Conservation (phyloP, 2,888 invertebrate species). For the Nineta flava region DNA sequence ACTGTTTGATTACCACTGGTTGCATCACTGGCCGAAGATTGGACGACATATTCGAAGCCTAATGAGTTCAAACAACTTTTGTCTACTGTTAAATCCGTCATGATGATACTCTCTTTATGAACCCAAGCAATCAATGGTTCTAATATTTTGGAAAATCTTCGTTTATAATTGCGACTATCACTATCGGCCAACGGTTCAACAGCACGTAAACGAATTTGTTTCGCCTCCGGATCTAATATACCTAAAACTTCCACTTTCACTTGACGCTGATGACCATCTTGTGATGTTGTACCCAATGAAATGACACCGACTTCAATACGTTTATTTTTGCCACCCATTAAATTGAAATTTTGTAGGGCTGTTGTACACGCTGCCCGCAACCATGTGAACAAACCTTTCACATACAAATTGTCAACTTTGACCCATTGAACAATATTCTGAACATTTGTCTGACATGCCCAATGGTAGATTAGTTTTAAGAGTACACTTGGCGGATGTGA, state of each 20-base stretch:
- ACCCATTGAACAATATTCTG: constrained; percentile 81
- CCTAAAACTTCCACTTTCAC: constrained; percentile 81
- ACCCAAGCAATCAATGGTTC: constrained; percentile 64
- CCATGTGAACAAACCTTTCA: constrained; percentile 52
- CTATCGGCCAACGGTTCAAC: constrained; percentile 68
- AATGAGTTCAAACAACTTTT: constrained; percentile 58
- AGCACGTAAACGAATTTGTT: constrained; percentile 58
- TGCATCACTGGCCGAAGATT: constrained; percentile 34
- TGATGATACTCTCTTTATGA: constrained; percentile 54
- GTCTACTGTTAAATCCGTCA: constrained; percentile 74
- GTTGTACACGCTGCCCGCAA: constrained; percentile 63
- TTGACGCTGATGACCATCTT: constrained; percentile 43
- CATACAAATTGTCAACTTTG: constrained; percentile 53
- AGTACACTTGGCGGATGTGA: constrained; percentile 70
- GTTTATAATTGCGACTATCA: constrained; percentile 62
- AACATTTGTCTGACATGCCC: constrained; percentile 82
- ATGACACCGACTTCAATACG: constrained; percentile 70
- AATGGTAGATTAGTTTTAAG: constrained; percentile 74
- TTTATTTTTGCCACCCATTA: constrained; percentile 55
- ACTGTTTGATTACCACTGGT: constrained; percentile 32
- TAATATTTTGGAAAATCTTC: constrained; percentile 67
- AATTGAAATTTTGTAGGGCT: constrained; percentile 55
- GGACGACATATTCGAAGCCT: constrained; percentile 64
- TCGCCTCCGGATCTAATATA: constrained; percentile 57
- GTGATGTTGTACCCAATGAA: constrained; percentile 72